Base-by-base conservation (phyloP, 2,888 invertebrate genomes). In the Phymatocera aterrima region DNA sequence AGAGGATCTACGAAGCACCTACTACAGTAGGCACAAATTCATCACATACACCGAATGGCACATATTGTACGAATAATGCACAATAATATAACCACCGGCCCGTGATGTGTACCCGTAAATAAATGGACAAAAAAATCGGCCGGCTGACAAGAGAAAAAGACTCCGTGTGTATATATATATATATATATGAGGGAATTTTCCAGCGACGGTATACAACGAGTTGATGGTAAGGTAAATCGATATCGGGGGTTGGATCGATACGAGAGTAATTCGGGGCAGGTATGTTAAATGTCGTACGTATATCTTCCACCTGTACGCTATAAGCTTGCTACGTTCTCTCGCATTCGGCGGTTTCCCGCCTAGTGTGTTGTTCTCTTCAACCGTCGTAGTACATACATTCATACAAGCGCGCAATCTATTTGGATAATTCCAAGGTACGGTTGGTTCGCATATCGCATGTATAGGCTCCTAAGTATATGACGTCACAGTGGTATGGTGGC, bases 391-490 rank as follows among this genome's bases (percentile, higher is more conserved):
- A n/a, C 18, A 40, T 68, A 68, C 46, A 46, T 68, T 68, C 24
- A 54, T 83, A 82, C 82, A 83, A 80, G 81, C 82, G 83, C 83
- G 80, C 84, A 83, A 86, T 87, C 85, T 85, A 87, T 86, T 83
- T 83, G 85, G 81, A 86, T 86, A 87, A 85, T 86, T 87, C 86
- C 84, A 81, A 86, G 86, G 86, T 86, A 86, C 82, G 85, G 83
- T 82, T n/a, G n/a, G n/a, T n/a, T n/a, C 79, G 78, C 68, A 40
- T 68, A 68, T 40, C 61, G 34, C 37, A 54, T 57, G 82, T 79
- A 82, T 82, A 80, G 74, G 79, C 78, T 74, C 24, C 48, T 70
- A 65, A 57, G 60, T 70, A 79, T 57, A 51, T 43, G 64, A 54
- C 64, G 40, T 51, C 61, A 65, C 43, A 43, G 64, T 37, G 37